phyloP scores from a whole-genome alignment of 2,113 vertebrate species.

The Formicarius rufipectus region DNA sequence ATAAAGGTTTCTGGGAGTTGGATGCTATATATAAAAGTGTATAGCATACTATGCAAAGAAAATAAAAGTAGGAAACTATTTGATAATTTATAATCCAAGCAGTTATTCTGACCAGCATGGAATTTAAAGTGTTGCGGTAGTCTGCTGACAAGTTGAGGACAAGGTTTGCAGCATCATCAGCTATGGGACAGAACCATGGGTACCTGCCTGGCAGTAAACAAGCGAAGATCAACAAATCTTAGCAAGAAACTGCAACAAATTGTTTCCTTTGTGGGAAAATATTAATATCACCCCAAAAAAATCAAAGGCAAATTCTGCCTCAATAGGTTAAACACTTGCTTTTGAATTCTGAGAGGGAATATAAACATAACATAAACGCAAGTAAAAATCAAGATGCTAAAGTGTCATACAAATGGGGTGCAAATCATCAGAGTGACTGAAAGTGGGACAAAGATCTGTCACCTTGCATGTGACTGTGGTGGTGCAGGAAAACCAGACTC shows the following conservation, averaged over 20 bases:
- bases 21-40: background rate
- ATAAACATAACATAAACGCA: background rate
- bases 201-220: background rate
- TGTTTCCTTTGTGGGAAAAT: background rate
- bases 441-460: background rate
- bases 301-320: background rate
- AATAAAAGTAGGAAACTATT: background rate
- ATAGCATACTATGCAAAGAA: background rate
- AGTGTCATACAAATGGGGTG: background rate
- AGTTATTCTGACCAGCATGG: background rate
- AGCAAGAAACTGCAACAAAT: background rate
- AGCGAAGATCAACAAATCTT: background rate
- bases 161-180: background rate
- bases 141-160: background rate
- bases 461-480: background rate
- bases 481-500: background rate
- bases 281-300: background rate
- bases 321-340: background rate
- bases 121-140: background rate
- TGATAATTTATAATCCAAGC: background rate
- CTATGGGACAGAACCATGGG: background rate
- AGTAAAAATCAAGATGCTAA: background rate
- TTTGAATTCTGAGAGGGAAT: background rate
- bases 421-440: background rate
- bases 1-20: background rate